phyloP scores from a whole-genome alignment of 2,113 vertebrate genomes.

The Lepus europaeus region DNA sequence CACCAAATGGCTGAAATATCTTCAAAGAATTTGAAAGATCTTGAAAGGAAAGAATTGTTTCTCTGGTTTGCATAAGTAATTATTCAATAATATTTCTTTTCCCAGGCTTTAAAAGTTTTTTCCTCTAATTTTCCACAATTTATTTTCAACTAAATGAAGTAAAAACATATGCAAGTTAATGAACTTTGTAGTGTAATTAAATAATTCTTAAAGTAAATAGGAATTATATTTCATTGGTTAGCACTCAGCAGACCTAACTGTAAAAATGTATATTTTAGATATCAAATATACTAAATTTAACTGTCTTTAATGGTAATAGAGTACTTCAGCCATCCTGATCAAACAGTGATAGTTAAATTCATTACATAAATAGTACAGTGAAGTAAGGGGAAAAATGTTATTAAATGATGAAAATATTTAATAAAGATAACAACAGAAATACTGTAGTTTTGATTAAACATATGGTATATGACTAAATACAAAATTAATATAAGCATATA shows the following conservation, averaged over 20 bases:
- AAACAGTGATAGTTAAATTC: not conserved
- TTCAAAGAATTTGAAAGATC: constrained; percentile 28
- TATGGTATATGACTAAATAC: not conserved
- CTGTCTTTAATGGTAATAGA: not conserved
- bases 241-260: not conserved
- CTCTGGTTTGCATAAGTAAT: not conserved
- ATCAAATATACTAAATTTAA: not conserved
- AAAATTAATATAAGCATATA: not conserved
- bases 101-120: constrained; percentile 11
- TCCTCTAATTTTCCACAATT: not conserved
- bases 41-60: not conserved
- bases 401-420: not conserved
- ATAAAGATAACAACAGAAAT: not conserved
- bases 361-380: not conserved
- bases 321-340: not conserved
- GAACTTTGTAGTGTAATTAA: constrained; percentile 5
- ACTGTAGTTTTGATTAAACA: not conserved
- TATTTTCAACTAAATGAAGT: not conserved
- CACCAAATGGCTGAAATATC: not conserved
- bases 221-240: not conserved
- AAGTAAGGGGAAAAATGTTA: not conserved
- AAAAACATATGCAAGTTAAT: constrained; percentile 11
- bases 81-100: not conserved
- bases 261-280: not conserved
- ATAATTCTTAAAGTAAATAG: constrained; percentile 27